Percentiles rank a stretch among this genome's conserved stretches.
Evolutionary conservation across 2,113 vertebrate genomes (phyloP).

Genomic region (Mellivora capensis): DNA sequence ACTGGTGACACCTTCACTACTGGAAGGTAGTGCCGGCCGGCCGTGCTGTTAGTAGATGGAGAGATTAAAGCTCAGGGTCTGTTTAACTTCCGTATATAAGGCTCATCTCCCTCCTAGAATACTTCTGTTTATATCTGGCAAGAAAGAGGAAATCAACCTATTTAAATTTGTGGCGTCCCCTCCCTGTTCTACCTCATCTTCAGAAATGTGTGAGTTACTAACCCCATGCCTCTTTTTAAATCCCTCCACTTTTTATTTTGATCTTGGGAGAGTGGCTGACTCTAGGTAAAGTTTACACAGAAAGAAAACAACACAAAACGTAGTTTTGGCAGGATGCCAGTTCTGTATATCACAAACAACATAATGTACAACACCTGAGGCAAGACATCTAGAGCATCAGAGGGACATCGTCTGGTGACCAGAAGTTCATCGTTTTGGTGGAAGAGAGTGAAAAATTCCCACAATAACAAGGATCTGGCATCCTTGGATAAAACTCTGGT

Average conservation of each 20-base stretch:
- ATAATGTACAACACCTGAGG: neutral
- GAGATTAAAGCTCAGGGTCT: neutral
- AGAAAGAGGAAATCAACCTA: neutral
- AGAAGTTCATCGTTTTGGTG: neutral
- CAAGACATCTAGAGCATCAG: constrained; percentile 25
- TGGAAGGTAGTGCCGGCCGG: neutral
- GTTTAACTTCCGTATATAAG: neutral
- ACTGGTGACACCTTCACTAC: too few species aligned
- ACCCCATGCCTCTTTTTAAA: neutral
- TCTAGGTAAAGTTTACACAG: neutral
- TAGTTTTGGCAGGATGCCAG: too few species aligned
- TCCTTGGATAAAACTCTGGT: neutral
- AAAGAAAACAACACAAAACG: constrained; percentile 6
- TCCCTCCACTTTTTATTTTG: neutral
- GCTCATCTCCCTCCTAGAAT: neutral
- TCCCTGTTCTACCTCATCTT: neutral
- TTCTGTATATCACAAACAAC: constrained; percentile 15
- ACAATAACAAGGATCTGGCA: neutral
- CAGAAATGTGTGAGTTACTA: neutral
- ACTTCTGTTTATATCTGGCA: neutral
- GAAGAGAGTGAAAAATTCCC: neutral
- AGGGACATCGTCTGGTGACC: constrained; percentile 68
- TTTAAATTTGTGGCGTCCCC: neutral
- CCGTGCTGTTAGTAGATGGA: neutral
- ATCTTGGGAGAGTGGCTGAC: neutral